Evolutionary conservation across 2,888 invertebrate genomes (phyloP).

Genomic region (Xanthorhoe spadicearia): DNA sequence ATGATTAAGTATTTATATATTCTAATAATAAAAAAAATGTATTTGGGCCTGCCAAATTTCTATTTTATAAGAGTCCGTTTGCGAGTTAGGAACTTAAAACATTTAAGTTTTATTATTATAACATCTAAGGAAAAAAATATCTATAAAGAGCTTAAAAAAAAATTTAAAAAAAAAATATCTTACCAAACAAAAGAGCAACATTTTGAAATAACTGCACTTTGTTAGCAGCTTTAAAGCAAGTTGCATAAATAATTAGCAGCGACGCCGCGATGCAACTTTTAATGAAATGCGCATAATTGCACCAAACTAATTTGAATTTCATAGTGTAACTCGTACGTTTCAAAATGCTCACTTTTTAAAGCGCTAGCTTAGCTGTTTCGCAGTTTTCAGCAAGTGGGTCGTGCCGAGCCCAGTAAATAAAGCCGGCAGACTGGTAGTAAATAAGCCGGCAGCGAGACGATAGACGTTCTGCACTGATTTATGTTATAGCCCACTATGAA

Average conservation of each 20-base stretch:
- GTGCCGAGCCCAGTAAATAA: conserved; percentile 34
- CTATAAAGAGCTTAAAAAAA: too few relatives aligned
- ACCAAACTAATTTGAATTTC: conserved; percentile 45
- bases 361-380: conserved; percentile 12
- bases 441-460: conserved; percentile 54
- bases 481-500: conserved; percentile 59
- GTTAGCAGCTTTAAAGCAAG: conserved; percentile 30
- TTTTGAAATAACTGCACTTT: conserved; percentile 34
- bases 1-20: too few relatives aligned
- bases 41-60: too few relatives aligned
- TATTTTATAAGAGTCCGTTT: too few relatives aligned
- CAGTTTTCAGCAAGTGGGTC: conserved; percentile 29
- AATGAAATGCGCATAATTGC: conserved; percentile 47
- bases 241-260: conserved; percentile 46
- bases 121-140: too few relatives aligned
- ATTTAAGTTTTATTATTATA: too few relatives aligned
- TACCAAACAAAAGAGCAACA: conserved; percentile 3
- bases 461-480: conserved; percentile 62
- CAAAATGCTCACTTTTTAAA: conserved; percentile 31
- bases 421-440: conserved; percentile 46
- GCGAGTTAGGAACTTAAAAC: too few relatives aligned
- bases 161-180: background rate
- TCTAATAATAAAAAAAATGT: too few relatives aligned
- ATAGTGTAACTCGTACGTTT: conserved; percentile 38
- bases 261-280: conserved; percentile 38